A percentile compares a stretch with the other conserved stretches of the same genome.
Conservation (phyloP, 2,113 vertebrate species). For the Montifringilla adamsi region DNA sequence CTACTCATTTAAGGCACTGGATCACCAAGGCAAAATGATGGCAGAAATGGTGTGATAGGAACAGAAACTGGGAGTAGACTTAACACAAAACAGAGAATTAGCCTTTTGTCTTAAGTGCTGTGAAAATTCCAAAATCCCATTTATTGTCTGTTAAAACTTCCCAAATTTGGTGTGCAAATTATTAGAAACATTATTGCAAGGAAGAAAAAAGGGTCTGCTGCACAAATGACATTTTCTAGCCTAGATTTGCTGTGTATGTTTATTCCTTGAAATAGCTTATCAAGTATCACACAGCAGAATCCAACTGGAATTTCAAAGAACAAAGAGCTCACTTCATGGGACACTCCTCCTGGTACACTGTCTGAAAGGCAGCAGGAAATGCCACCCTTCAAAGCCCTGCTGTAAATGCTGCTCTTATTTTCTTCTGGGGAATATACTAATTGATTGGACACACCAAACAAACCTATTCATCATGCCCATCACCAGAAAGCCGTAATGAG, state of each 20-base stretch:
- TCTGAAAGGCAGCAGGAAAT: slow-evolving; percentile 44
- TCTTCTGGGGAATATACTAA: slow-evolving; percentile 12
- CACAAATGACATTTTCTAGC: not conserved
- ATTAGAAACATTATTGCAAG: not conserved
- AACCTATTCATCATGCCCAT: not conserved
- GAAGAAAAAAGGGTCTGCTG: not conserved
- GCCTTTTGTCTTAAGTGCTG: not conserved
- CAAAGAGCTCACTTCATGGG: slow-evolving; percentile 18
- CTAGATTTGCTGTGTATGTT: not conserved
- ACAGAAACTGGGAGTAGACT: not conserved
- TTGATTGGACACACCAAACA: slow-evolving; percentile 12
- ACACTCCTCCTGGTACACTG: not conserved
- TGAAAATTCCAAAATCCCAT: not conserved
- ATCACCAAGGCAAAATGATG: not conserved
- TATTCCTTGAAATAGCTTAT: slow-evolving; percentile 9
- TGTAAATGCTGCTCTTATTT: not conserved
- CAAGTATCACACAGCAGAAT: not conserved
- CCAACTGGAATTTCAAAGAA: not conserved
- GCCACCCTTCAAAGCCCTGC: slow-evolving; percentile 42
- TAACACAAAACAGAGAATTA: not conserved
- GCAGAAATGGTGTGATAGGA: not conserved
- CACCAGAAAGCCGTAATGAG: slow-evolving; percentile 19
- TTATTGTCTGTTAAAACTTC: not conserved
- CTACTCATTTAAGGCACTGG: not conserved
- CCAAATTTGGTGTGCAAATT: not conserved